Evolutionary conservation across 2,888 invertebrate species (phyloP).

Genomic region (Lamellibrachia columna): DNA sequence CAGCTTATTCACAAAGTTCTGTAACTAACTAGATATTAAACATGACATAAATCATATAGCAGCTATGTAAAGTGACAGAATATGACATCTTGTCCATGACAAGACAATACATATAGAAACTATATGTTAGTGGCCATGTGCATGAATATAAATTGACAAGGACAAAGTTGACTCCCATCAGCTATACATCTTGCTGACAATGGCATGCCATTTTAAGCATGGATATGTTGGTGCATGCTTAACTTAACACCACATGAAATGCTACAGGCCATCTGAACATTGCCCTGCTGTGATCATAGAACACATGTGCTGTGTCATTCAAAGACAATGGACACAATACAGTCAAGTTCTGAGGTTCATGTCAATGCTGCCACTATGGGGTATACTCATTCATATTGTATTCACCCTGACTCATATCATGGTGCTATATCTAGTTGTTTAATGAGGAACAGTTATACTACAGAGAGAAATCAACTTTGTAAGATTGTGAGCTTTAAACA

Average conservation of each 20-base stretch:
- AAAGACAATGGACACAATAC: neutral
- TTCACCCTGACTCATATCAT: neutral
- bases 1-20: no score
- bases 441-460: neutral
- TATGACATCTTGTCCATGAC: neutral
- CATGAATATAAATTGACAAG: neutral
- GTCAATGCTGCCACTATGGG: neutral
- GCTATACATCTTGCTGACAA: neutral
- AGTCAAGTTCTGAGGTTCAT: neutral
- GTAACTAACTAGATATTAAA: neutral
- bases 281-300: neutral
- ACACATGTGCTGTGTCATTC: neutral
- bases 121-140: neutral
- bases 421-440: neutral
- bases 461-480: neutral
- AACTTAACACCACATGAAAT: neutral
- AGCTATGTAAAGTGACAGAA: neutral
- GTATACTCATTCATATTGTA: constrained; percentile 9
- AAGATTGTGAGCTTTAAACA: neutral
- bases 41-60: neutral
- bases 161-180: neutral
- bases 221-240: neutral
- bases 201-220: neutral
- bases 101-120: neutral
- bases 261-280: neutral